These are phyloP conservation scores for Tiphia femorata DNA, from an alignment of 2,888 invertebrate genomes.

Conservation along the genomic window DNA sequence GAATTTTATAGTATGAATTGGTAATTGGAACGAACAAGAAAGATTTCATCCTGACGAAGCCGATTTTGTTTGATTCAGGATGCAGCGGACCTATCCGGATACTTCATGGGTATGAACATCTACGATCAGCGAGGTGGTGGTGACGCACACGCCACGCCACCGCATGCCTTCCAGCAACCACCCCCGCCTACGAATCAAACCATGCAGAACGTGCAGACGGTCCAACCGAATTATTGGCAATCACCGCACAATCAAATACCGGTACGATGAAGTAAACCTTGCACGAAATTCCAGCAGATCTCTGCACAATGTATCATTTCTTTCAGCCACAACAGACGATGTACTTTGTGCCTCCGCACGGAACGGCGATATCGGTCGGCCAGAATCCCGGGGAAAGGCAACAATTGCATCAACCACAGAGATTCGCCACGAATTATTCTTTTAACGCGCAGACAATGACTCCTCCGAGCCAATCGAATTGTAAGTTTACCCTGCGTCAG, in stretches of 20 bases:
- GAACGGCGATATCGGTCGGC: constrained; percentile 56
- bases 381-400: constrained; percentile 58
- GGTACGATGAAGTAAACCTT: constrained; percentile 35
- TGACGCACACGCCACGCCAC: constrained; percentile 54
- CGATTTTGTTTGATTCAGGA: too few species aligned
- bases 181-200: constrained; percentile 51
- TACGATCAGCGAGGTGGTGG: constrained; percentile 59
- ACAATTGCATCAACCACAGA: constrained; percentile 57
- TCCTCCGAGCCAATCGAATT: constrained; percentile 60
- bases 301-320: background rate
- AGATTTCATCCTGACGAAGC: too few species aligned
- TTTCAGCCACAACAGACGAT: constrained; percentile 62
- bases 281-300: background rate
- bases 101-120: constrained; percentile 64
- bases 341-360: constrained; percentile 64
- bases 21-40: too few species aligned
- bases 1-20: too few species aligned
- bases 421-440: constrained; percentile 59
- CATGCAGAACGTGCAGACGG: constrained; percentile 45
- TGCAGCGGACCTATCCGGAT: constrained; percentile 60
- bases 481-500: constrained; percentile 50
- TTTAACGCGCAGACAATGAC: constrained; percentile 63
- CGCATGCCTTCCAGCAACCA: constrained; percentile 56
- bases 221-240: constrained; percentile 62
- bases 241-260: constrained; percentile 61